Base-by-base conservation (phyloP, 2,113 vertebrate species). In the Paramisgurnus dabryanus region DNA sequence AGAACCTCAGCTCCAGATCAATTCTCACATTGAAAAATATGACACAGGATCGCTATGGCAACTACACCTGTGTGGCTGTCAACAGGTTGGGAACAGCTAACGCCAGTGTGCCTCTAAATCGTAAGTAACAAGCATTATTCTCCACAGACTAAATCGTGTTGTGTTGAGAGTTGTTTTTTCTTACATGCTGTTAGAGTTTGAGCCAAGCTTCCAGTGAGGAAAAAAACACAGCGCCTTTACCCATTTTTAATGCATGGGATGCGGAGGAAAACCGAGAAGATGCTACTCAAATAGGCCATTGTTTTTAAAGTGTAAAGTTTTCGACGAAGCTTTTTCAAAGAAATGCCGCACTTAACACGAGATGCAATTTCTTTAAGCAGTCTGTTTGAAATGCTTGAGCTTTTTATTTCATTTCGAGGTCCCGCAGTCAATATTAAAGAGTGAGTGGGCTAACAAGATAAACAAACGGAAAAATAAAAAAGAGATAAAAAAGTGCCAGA, bases 1-100 rank as follows among this genome's bases (percentile, higher is more conserved):
- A 97, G 91, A 99, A 92, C 89, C 95, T 95, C 87, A 98, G 93
- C 89, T 95, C 97, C 85, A 97, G 97, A 95, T 99, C 98, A 86
- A 89, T 99, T 87, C 97, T 99, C 87, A 97, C 96, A 80, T 94
- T 99, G 86, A 97, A 89, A 92, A 99, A 99, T 85, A 96, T 99
- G 93, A 99, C 98, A 89, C 96, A 98, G 90, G 98, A 98, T 89
- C 97, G 96, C 89, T 99, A 98, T 79, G 98, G 98, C 90, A 99
- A 99, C 95, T 99, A 99, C 91, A 99, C 98, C 5, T 99, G 98
- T 83, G 94, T 99, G 88, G 98, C 96, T 84, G 87, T 90, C 94
- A 99, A 99, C 93, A 97, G 95, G 90, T 92, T 99, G 82, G 98
- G 98, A 89, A 95, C 91, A 34, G 95, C 95, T 89, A 98, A 98